phyloP scores from a whole-genome alignment of 2,113 vertebrate species.

The Herpailurus yagouaroundi region DNA sequence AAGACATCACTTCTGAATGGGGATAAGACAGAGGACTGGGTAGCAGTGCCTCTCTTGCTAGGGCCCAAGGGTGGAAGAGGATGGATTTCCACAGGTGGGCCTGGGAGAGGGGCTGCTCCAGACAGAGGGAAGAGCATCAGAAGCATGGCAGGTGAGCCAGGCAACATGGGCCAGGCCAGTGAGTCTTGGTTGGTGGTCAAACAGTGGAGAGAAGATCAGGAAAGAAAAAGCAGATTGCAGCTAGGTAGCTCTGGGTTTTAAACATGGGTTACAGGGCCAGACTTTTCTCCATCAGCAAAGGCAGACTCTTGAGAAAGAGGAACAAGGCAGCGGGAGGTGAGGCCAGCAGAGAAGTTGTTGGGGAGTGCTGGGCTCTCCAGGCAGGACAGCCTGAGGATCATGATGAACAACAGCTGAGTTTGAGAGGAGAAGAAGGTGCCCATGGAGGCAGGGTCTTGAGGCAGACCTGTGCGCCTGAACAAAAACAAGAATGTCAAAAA shows the following conservation, averaged over 20 bases:
- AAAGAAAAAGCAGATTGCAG: neutral
- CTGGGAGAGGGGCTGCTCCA: neutral
- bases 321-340: neutral
- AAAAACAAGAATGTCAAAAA: neutral
- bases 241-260: neutral
- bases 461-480: neutral
- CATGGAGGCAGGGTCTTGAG: neutral
- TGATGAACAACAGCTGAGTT: neutral
- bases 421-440: neutral
- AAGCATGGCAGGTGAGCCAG: neutral
- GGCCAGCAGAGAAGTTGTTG: neutral
- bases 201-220: neutral
- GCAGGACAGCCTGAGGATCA: neutral
- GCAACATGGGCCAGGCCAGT: accelerated
- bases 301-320: neutral
- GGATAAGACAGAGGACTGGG: neutral
- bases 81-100: neutral
- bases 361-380: neutral
- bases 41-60: neutral
- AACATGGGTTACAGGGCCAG: neutral
- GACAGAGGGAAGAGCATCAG: neutral
- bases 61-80: neutral
- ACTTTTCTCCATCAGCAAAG: neutral
- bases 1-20: neutral
- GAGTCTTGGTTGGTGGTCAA: neutral